Base-by-base conservation (phyloP, 2,113 vertebrate species). In the Corydoras sp. region DNA sequence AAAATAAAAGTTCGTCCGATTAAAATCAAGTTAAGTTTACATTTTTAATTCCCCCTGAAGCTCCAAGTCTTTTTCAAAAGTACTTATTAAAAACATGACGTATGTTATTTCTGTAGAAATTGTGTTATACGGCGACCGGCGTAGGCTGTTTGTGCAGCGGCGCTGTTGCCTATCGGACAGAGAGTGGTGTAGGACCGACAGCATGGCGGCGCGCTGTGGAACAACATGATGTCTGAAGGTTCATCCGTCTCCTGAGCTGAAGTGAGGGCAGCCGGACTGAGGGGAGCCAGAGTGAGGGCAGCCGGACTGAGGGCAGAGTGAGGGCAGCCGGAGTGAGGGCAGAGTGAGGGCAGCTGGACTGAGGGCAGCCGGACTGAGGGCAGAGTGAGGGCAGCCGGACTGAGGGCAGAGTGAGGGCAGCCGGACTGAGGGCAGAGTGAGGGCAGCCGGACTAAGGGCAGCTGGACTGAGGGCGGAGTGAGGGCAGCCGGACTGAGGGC, bases 81-180 rank as follows among this genome's bases (percentile, higher is more conserved):
- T 24, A 24, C 18, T 24, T 2, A 24, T 24, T 24, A 24, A 24
- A 24, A 24, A 24, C 18, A 1, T 24, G 18, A 24, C 18, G 18
- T 24, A 24, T 24, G 2, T 24, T 24, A 24, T 24, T 24, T 24
- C 1, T 24, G 18, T 24, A n/a, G 18, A 24, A 24, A 24, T 24
- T 24, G 18, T 24, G 18, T 24, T 24, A 24, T 24, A 24, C 18
- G 18, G 18, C 18, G 18, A 24, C 18, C 18, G 18, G 18, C 18
- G 18, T 24, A 24, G 18, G 18, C 2, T 24, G 18, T 24, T 24
- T 24, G 18, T 24, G 18, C 18, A 24, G 18, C 18, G 18, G 18
- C 18, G 18, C 18, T 24, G 83, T 85, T 88, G 81, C 80, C 0
- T 35, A 55, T 43, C 80, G 87, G 83, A 82, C 72, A 0, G 10